Conservation (phyloP, 2,113 vertebrate genomes). For the Nesogale talazaci region DNA sequence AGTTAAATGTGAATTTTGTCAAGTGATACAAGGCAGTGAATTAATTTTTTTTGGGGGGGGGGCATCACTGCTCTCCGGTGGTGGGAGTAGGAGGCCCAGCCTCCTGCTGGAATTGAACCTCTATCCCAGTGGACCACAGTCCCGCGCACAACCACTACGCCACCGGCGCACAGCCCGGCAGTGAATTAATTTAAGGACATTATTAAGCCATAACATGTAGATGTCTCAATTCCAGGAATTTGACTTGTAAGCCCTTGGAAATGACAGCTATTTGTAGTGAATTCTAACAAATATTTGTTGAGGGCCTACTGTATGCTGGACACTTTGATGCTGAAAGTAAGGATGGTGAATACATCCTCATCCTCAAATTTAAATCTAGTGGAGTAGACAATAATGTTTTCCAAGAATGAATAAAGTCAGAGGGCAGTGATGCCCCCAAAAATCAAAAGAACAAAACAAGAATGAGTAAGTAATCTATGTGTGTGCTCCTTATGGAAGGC, state of each 20-base stretch:
- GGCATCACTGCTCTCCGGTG: too few species aligned
- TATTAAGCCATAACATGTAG: conserved; percentile 11
- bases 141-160: too few species aligned
- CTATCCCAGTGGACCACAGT: too few species aligned
- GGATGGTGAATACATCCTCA: background rate
- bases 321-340: background rate
- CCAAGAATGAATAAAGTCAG: background rate
- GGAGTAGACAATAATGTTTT: background rate
- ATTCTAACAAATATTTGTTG: background rate
- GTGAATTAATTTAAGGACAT: conserved; percentile 2
- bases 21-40: conserved; percentile 1
- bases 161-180: too few species aligned
- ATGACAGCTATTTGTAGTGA: conserved; percentile 20
- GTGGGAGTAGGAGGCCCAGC: too few species aligned
- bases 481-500: background rate
- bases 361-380: conserved; percentile 7
- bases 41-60: too few species aligned
- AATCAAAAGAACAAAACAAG: too few species aligned
- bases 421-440: too few species aligned
- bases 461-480: conserved; percentile 7
- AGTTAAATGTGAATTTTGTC: background rate
- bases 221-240: background rate
- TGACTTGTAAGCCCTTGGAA: conserved; percentile 21
- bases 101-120: too few species aligned
- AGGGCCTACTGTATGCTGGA: background rate